These are phyloP conservation scores for Quadroppia sp. DNA, from an alignment of 2,888 invertebrate genomes.

Conservation along the genomic window DNA sequence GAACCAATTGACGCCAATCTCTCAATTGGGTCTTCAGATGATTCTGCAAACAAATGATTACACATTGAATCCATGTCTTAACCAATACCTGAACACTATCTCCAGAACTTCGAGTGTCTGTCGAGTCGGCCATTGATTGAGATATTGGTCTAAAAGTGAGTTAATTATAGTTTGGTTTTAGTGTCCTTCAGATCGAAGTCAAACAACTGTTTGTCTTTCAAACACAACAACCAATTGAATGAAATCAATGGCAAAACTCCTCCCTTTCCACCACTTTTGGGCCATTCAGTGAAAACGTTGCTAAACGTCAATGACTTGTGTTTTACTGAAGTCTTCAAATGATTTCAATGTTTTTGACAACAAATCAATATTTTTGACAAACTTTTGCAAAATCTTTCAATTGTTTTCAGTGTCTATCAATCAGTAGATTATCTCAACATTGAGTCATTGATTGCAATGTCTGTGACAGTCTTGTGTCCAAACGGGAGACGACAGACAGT, in stretches of 20 bases:
- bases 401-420: neutral
- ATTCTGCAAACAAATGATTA: neutral
- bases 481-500: slow-evolving; percentile 26
- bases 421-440: neutral
- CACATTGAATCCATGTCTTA: neutral
- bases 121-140: slow-evolving; percentile 10
- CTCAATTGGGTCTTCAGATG: slow-evolving; percentile 43
- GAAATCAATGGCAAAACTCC: neutral
- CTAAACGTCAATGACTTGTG: too few relatives aligned
- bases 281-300: too few relatives aligned
- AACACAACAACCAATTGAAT: neutral
- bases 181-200: neutral
- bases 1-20: slow-evolving; percentile 45
- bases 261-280: too few relatives aligned
- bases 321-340: too few relatives aligned
- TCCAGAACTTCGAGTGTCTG: slow-evolving; percentile 11
- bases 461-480: slow-evolving; percentile 36
- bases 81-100: slow-evolving; percentile 3
- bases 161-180: neutral
- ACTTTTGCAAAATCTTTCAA: too few relatives aligned
- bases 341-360: too few relatives aligned
- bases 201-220: neutral
- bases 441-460: slow-evolving; percentile 16
- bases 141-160: neutral
- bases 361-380: too few relatives aligned